phyloP scores from a whole-genome alignment of 2,888 invertebrate species.

The Gibbula magus region DNA sequence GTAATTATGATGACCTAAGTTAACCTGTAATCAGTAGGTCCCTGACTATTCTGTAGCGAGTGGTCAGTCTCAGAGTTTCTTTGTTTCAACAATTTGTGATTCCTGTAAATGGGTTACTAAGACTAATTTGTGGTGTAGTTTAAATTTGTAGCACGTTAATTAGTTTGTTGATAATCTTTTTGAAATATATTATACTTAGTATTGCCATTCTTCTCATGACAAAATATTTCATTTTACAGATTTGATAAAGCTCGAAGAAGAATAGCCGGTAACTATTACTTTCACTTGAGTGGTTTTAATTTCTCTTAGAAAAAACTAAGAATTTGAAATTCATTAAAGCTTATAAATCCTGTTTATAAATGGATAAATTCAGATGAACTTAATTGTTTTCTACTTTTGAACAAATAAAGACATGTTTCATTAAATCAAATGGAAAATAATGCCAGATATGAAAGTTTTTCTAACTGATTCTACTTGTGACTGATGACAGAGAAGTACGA shows the following conservation, averaged over 20 bases:
- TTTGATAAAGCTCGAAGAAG: slow-evolving; percentile 69
- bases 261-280: slow-evolving; percentile 61
- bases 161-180: background rate
- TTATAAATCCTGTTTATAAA: too few relatives aligned
- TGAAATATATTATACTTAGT: background rate
- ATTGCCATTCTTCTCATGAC: background rate
- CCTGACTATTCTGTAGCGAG: background rate
- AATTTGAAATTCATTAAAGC: too few relatives aligned
- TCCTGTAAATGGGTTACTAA: background rate
- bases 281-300: too few relatives aligned
- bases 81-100: background rate
- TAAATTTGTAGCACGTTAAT: background rate
- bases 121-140: background rate
- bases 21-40: background rate
- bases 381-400: too few relatives aligned
- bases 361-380: too few relatives aligned
- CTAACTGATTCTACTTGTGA: background rate
- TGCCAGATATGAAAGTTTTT: too few relatives aligned
- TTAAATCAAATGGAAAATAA: too few relatives aligned
- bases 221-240: slow-evolving; percentile 42
- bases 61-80: background rate
- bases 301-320: too few relatives aligned
- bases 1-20: background rate
- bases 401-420: too few relatives aligned
- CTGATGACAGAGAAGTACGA: slow-evolving; percentile 77